These are phyloP conservation scores for Gallinago undulata DNA, from an alignment of 2,113 vertebrate genomes.

Conservation along the genomic window DNA sequence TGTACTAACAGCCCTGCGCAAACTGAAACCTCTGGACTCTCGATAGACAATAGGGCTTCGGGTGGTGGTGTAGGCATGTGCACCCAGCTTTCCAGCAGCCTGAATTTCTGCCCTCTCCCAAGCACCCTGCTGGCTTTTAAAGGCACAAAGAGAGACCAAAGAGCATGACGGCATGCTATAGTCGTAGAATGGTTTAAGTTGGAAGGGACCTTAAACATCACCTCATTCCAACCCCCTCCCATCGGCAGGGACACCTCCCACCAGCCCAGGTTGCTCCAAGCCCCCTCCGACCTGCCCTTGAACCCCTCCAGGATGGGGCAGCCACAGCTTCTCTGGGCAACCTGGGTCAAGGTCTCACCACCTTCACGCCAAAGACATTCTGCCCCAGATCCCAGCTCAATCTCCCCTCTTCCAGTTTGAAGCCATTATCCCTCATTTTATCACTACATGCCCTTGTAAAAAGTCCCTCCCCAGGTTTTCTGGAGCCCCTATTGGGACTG, in stretches of 20 bases:
- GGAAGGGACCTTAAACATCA: background rate
- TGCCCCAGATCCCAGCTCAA: background rate
- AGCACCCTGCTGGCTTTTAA: background rate
- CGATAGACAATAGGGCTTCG: background rate
- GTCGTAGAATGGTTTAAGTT: background rate
- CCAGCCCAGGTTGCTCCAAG: background rate
- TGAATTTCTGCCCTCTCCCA: background rate
- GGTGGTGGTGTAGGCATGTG: background rate
- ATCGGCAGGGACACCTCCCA: background rate
- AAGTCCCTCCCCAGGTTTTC: background rate
- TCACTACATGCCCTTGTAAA: background rate
- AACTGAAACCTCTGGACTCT: background rate
- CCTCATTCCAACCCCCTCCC: background rate
- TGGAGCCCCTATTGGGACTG: background rate
- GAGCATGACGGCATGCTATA: fast-evolving
- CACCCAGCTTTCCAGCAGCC: background rate
- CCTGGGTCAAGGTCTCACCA: background rate
- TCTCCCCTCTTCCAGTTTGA: background rate
- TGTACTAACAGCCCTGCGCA: background rate
- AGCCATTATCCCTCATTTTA: background rate
- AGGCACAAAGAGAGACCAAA: background rate
- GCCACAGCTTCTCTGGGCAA: background rate
- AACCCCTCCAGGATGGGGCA: background rate
- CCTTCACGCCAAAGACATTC: background rate
- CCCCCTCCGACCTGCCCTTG: background rate